phyloP scores from a whole-genome alignment of 2,888 invertebrate genomes.

The Anoplius nigerrimus region DNA sequence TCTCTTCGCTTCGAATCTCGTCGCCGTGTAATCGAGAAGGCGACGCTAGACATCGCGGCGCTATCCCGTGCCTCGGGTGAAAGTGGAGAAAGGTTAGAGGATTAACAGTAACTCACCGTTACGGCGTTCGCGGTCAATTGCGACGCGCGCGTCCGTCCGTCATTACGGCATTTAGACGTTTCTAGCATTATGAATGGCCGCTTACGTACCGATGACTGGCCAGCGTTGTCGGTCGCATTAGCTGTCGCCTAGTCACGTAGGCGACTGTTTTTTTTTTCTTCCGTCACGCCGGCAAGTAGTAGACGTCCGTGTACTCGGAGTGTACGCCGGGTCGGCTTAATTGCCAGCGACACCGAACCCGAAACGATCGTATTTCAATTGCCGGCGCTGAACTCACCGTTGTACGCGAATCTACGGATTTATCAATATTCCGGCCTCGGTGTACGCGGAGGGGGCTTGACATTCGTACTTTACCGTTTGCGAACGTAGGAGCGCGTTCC shows the following conservation, averaged over 20 bases:
- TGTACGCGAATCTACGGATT: too few species aligned
- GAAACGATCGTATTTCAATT: too few species aligned
- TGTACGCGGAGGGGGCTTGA: too few species aligned
- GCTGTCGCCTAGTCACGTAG: conserved; percentile 33
- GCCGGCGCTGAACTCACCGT: too few species aligned
- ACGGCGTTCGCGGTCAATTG: conserved; percentile 42
- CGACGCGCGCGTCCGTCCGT: conserved; percentile 43
- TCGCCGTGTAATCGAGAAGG: background rate
- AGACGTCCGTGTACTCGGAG: too few species aligned
- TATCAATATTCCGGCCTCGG: too few species aligned
- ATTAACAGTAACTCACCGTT: conserved; percentile 55
- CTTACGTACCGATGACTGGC: conserved; percentile 10
- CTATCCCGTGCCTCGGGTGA: conserved; percentile 30
- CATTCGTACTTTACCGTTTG: conserved; percentile 23
- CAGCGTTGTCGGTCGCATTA: conserved; percentile 40
- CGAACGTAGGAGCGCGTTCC: conserved; percentile 20
- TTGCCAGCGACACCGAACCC: too few species aligned
- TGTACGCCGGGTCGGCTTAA: too few species aligned
- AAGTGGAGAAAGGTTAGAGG: conserved; percentile 53
- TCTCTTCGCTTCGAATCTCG: background rate
- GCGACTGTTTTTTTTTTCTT: background rate
- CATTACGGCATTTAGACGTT: conserved; percentile 43
- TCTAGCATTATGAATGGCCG: conserved; percentile 42
- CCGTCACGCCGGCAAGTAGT: background rate
- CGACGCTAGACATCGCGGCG: background rate